Evolutionary conservation across 2,113 vertebrate species (phyloP).

Genomic region (Zosterops lateralis): DNA sequence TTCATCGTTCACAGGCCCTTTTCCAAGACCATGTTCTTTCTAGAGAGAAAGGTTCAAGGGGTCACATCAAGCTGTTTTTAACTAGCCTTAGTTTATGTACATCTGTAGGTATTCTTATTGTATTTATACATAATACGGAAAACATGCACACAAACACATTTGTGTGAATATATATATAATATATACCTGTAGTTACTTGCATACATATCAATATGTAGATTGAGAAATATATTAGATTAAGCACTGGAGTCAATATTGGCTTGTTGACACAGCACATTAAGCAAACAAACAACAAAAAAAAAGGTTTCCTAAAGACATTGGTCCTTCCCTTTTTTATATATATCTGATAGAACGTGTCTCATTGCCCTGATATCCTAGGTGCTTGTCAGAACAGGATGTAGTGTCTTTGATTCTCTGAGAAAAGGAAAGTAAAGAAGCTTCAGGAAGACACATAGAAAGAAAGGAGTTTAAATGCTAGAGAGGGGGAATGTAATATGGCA

Average conservation of each 20-base stretch:
- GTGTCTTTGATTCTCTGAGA: neutral
- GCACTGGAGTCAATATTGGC: neutral
- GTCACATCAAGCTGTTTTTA: neutral
- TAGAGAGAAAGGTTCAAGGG: constrained; percentile 1
- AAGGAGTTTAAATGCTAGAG: neutral
- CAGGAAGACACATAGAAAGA: neutral
- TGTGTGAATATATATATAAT: neutral
- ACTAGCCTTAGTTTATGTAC: neutral
- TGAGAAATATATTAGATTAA: neutral
- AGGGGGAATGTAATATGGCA: neutral
- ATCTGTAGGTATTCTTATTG: neutral
- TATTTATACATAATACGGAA: neutral
- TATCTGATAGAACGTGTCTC: neutral
- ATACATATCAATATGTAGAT: neutral
- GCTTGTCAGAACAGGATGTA: neutral
- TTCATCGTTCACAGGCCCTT: neutral
- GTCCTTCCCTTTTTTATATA: neutral
- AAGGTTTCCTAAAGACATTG: neutral
- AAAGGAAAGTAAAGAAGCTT: neutral
- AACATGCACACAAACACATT: neutral
- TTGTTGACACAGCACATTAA: neutral
- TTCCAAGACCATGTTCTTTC: neutral
- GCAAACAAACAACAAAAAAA: neutral
- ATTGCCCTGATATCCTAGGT: neutral
- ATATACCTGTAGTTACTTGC: neutral